These are phyloP conservation scores for Poecilia velifera DNA, from an alignment of 2,797 vertebrate species.

Conservation along the genomic window DNA sequence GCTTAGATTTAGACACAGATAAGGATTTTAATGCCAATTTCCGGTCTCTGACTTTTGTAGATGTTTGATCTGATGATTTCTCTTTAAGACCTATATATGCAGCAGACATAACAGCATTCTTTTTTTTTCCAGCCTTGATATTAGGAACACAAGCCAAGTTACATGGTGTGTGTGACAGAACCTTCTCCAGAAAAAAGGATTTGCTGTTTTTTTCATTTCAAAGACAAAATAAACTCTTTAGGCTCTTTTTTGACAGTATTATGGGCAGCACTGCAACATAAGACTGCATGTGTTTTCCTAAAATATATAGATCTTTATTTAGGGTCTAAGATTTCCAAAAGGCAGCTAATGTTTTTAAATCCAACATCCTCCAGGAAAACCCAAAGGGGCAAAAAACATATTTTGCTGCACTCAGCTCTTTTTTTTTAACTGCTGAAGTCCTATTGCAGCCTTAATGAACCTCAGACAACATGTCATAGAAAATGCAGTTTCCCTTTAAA, in stretches of 20 bases:
- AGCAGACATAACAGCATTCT: not conserved
- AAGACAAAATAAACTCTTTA: not conserved
- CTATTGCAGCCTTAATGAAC: not conserved
- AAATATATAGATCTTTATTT: not conserved
- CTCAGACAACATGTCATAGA: not conserved
- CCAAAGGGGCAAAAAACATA: not conserved
- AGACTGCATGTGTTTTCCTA: not conserved
- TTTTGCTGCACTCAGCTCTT: not conserved
- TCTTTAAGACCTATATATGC: not conserved
- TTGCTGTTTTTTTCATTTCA: not conserved
- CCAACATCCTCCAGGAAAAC: not conserved
- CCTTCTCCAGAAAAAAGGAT: not conserved
- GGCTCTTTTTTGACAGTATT: not conserved
- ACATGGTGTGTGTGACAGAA: not conserved
- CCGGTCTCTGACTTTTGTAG: not conserved
- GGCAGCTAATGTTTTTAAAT: not conserved
- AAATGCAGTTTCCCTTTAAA: not conserved
- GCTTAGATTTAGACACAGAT: not conserved
- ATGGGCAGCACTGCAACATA: not conserved
- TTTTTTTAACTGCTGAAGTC: not conserved
- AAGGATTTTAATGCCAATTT: not conserved
- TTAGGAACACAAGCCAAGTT: not conserved
- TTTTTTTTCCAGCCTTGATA: not conserved
- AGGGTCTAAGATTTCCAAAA: not conserved
- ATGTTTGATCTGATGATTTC: not conserved